Evolutionary conservation across 2,888 invertebrate genomes (phyloP).

Genomic region (Drosophila testacea): DNA sequence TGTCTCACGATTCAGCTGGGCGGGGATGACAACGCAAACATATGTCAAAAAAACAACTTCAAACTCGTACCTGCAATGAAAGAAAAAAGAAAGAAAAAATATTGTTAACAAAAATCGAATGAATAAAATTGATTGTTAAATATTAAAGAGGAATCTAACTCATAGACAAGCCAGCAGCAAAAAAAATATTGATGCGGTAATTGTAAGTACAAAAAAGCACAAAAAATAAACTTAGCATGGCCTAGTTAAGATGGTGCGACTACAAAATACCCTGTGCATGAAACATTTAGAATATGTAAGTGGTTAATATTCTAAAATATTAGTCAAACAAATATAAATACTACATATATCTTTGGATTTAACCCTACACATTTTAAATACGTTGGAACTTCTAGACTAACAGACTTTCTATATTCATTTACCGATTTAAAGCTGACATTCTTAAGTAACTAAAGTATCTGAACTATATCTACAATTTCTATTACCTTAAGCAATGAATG

Average conservation of each 20-base stretch:
- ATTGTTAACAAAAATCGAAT: slow-evolving; percentile 17
- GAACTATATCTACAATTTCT: background rate
- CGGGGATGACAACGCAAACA: background rate
- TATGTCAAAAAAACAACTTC: slow-evolving; percentile 21
- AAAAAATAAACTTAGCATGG: background rate
- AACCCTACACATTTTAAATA: no score
- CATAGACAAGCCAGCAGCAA: slow-evolving; percentile 5
- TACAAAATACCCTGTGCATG: slow-evolving; percentile 5
- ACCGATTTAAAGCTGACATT: background rate
- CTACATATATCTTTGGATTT: no score
- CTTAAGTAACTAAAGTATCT: background rate
- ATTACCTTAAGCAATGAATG: background rate
- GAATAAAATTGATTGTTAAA: slow-evolving; percentile 48
- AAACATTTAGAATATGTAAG: background rate
- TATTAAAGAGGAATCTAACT: slow-evolving; percentile 29
- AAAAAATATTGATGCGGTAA: slow-evolving; percentile 25
- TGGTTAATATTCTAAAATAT: background rate
- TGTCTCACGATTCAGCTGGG: slow-evolving; percentile 12
- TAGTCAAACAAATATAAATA: no score
- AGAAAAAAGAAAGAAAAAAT: slow-evolving; percentile 1
- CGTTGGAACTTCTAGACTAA: no score
- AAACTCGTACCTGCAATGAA: slow-evolving; percentile 45
- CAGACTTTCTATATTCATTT: background rate
- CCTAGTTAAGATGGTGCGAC: background rate
- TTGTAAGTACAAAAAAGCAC: slow-evolving; percentile 3